These are phyloP conservation scores for Leptinotarsa lineolata DNA, from an alignment of 1,140 invertebrate species.

Conservation along the genomic window DNA sequence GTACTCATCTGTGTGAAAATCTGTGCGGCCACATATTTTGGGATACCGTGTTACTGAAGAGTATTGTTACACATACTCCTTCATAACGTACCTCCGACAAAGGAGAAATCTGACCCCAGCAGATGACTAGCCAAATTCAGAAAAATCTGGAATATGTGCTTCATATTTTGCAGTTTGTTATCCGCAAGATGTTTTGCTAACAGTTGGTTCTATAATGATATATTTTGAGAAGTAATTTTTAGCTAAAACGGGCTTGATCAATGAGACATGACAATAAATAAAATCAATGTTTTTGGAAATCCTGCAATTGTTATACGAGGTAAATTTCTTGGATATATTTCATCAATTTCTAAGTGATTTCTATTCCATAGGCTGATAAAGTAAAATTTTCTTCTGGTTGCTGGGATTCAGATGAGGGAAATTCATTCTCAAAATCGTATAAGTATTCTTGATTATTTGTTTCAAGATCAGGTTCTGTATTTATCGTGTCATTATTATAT, in stretches of 20 bases:
- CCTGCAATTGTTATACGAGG: background rate
- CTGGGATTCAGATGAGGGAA: too few relatives aligned
- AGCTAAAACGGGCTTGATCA: background rate
- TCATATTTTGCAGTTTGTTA: background rate
- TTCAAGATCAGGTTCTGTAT: too few relatives aligned
- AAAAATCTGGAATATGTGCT: conserved; percentile 6
- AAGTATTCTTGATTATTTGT: background rate
- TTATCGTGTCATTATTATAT: too few relatives aligned
- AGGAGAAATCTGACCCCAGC: too few relatives aligned
- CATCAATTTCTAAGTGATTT: background rate
- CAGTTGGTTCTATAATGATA: background rate
- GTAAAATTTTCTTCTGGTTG: too few relatives aligned
- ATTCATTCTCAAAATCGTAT: background rate
- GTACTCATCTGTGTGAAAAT: too few relatives aligned
- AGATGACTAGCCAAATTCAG: too few relatives aligned
- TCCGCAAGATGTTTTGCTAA: conserved; percentile 4
- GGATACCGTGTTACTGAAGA: too few relatives aligned
- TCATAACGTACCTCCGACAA: too few relatives aligned
- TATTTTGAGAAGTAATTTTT: background rate
- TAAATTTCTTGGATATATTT: background rate
- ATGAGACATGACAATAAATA: background rate
- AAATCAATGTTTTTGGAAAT: background rate
- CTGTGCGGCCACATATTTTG: too few relatives aligned
- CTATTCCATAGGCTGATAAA: background rate
- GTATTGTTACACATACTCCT: too few relatives aligned